A percentile compares a stretch with the other conserved stretches of the same genome.
These are phyloP conservation scores for Eugnorisma glareosa DNA, from an alignment of 2,888 invertebrate species.

Conservation along the genomic window DNA sequence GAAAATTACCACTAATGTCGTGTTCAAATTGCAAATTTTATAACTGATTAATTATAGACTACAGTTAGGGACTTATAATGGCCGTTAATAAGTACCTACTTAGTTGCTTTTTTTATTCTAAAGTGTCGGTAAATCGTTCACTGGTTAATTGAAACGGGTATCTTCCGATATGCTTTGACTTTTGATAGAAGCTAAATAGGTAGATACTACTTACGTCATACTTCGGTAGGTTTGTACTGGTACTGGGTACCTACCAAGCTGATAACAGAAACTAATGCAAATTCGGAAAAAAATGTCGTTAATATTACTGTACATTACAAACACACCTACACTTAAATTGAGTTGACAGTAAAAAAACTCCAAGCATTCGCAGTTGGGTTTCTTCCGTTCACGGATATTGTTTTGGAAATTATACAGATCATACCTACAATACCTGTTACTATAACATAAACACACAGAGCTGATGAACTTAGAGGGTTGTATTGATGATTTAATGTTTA, in stretches of 20 bases:
- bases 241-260: not conserved
- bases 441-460: no score
- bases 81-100: not conserved
- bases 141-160: not conserved
- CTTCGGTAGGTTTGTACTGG: not conserved
- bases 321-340: conserved; percentile 70
- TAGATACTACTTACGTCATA: not conserved
- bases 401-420: not conserved
- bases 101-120: not conserved
- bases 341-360: conserved; percentile 56
- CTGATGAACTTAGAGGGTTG: no score
- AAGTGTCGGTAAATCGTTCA: not conserved
- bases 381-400: conserved; percentile 52
- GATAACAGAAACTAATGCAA: conserved; percentile 4
- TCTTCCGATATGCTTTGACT: not conserved
- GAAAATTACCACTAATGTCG: conserved; percentile 50
- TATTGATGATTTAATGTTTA: no score
- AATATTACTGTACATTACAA: conserved; percentile 56
- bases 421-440: no score
- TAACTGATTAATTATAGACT: conserved; percentile 44
- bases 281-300: conserved; percentile 75
- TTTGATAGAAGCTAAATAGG: not conserved
- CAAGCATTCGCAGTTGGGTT: conserved; percentile 34
- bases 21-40: conserved; percentile 50
- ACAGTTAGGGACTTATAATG: conserved; percentile 33